Evolutionary conservation across 1,140 invertebrate species (phyloP), one percentile per base, ranked within the genome.

Genomic region (Drosophila santomea): DNA sequence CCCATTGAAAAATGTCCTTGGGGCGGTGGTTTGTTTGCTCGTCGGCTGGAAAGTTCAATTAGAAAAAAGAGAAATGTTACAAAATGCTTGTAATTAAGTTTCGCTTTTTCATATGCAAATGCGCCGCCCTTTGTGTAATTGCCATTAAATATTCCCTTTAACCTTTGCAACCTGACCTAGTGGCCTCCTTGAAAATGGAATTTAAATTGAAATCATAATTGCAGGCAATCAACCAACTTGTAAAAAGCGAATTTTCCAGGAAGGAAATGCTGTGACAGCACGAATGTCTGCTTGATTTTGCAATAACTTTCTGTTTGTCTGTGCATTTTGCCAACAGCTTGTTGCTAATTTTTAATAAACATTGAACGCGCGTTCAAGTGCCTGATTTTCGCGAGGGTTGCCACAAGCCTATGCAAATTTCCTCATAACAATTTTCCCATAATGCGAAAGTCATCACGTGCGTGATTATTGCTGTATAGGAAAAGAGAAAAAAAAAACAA

Each of bases 311-410:
- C 25, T 11, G 0, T 41, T 78, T 71, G 25, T 45, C 69, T 45
- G 45, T 45, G 78, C 54, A 81, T 2, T 71, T 73, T 78, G 66
- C 68, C 61, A 83, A 79, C 84, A 89, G 84, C 84, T 73, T 89
- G 80, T 89, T 89, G 80, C 69, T 78, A 89, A 89, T 80, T 89
- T 80, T 74, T 78, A 74, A 89, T 78, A 86, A 86, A 89, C 74
- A 86, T 86, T 86, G 74, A 78, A 66, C 44, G 45, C 66, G 52
- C 45, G 32, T 45, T 41, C 12, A 64, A 75, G 54, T 50, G 28
- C n/a, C 11, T 14, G 14, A 55, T 12, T 32, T 64, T 43, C 32
- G 12, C 8, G 20, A 20, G 74, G 74, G 75, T 72, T 52, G 74
- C 20, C 48, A 12, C 0, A 3, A 23, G 4, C 7, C 11, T 74